Evolutionary conservation across 1,140 invertebrate species (phyloP).

Genomic region (Drosophila lini): DNA sequence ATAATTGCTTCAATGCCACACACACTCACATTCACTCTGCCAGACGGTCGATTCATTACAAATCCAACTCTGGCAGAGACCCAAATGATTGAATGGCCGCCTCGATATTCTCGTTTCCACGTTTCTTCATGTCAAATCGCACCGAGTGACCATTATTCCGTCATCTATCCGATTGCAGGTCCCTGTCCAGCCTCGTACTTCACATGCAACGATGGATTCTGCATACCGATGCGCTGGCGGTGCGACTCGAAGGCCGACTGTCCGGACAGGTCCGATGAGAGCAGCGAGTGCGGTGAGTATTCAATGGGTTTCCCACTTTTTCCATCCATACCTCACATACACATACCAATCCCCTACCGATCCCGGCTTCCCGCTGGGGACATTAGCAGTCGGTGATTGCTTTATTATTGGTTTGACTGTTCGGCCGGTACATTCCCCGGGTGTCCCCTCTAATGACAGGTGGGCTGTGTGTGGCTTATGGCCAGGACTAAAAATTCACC

Average conservation of each 20-base stretch:
- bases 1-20: conserved; percentile 18
- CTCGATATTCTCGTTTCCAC: conserved; percentile 4
- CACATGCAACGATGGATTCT: conserved; percentile 87
- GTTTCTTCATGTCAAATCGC: conserved; percentile 8
- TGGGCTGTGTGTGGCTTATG: conserved; percentile 22
- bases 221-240: conserved; percentile 87
- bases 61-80: conserved; percentile 17
- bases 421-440: conserved; percentile 47
- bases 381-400: conserved; percentile 69
- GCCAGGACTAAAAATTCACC: conserved; percentile 56
- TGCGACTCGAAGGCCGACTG: conserved; percentile 89
- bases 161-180: conserved; percentile 64
- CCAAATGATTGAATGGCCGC: conserved; percentile 29
- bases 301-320: conserved; percentile 20
- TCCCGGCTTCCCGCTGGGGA: conserved; percentile 20
- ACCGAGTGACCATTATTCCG: conserved; percentile 49
- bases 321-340: not conserved
- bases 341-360: not conserved
- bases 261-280: conserved; percentile 89
- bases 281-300: conserved; percentile 86
- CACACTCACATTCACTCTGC: not conserved
- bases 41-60: conserved; percentile 19
- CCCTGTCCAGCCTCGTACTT: conserved; percentile 85
- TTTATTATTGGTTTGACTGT: conserved; percentile 79
- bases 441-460: conserved; percentile 66